These are phyloP conservation scores for Scrobipalpa atriplicella DNA, from an alignment of 2,888 invertebrate genomes.

Conservation along the genomic window DNA sequence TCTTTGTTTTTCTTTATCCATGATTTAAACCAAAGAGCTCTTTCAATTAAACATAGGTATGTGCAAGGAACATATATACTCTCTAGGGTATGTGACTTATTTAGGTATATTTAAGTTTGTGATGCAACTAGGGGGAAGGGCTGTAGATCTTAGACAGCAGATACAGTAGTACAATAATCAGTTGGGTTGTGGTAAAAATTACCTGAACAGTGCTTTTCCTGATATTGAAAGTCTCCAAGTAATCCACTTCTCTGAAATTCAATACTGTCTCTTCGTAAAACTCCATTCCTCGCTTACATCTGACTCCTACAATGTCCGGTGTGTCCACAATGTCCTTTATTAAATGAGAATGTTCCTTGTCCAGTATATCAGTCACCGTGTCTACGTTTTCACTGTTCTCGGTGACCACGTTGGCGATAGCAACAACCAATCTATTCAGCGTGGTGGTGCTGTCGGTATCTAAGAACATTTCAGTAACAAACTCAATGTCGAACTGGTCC, in stretches of 20 bases:
- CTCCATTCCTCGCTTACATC: slow-evolving; percentile 37
- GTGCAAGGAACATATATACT: no score
- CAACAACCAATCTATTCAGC: slow-evolving; percentile 62
- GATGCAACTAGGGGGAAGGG: no score
- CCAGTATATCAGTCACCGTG: slow-evolving; percentile 48
- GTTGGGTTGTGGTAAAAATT: slow-evolving; percentile 13
- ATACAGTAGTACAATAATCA: background rate
- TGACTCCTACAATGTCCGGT: background rate
- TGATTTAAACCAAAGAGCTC: no score
- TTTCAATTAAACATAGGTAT: no score
- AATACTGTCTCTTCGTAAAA: slow-evolving; percentile 60
- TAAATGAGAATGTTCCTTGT: slow-evolving; percentile 45
- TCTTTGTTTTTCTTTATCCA: no score
- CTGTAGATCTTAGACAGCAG: background rate
- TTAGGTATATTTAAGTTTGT: no score
- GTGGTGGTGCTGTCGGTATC: slow-evolving; percentile 63
- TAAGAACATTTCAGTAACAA: slow-evolving; percentile 66
- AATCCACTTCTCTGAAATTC: slow-evolving; percentile 60
- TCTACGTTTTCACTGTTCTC: slow-evolving; percentile 66
- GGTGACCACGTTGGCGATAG: slow-evolving; percentile 63
- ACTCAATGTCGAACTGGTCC: slow-evolving; percentile 62
- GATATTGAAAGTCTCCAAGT: slow-evolving; percentile 60
- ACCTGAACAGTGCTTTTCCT: slow-evolving; percentile 68
- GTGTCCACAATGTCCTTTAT: slow-evolving; percentile 20
- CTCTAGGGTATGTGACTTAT: no score